Evolutionary conservation across 2,113 vertebrate species (phyloP), one percentile per base, ranked within the genome.

Genomic region (Pandion haliaetus): DNA sequence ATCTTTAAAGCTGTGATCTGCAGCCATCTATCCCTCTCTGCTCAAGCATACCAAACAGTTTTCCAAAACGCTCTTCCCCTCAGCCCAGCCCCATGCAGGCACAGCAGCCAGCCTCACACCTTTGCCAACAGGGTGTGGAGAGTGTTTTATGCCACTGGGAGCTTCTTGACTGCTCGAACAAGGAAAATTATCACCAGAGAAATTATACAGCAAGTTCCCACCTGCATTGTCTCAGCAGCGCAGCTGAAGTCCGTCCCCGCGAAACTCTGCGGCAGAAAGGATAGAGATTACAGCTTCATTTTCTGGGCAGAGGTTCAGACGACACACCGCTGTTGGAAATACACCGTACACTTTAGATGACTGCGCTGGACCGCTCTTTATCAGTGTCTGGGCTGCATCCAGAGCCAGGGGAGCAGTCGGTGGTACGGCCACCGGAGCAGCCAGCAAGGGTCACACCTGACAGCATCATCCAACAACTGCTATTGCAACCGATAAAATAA

Each of bases 171-270:
- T 25, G 29, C 54, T 42, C 55, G 31, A 49, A 42, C 32, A 24
- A 80, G 5, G n/a, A 29, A 49, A 82, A 77, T 29, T 17, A 65
- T 13, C 31, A 38, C 31, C 26, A 24, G 26, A 44, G 14, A 49
- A 78, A 50, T 50, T 24, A 32, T 9, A 36, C 26, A 65, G 72
- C 73, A 38, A 18, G 31, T 44, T 34, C 32, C 32, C 17, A 12
- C 26, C 5, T 3, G 31, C 49, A 23, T 18, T 5, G 1, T 18
- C 63, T 36, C n/a, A 49, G 62, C 6, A 3, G 31, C 5, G 1
- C 31, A 73, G 69, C 14, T 19, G 9, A 21, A 61, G 45, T 17
- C 32, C 32, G 45, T 24, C 34, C 34, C 34, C 2, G 0, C 0
- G 1, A 74, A 50, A 26, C 0, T 5, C 52, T 23, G 50, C 42